Conservation (phyloP, 2,113 vertebrate genomes). For the Parus major region DNA sequence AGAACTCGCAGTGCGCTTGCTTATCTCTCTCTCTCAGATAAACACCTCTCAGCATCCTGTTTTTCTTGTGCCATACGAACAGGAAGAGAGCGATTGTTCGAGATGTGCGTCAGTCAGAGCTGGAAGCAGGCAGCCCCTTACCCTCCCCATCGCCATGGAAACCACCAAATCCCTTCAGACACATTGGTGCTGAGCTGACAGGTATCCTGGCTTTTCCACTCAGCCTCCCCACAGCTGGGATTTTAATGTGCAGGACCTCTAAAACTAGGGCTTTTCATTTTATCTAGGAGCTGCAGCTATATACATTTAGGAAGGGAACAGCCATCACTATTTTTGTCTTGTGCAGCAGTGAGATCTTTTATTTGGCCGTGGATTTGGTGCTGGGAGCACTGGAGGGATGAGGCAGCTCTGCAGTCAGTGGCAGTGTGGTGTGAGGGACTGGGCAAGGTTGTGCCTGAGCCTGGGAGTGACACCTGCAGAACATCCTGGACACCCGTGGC, state of each 20-base stretch:
- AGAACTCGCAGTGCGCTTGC: neutral
- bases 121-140: conserved; percentile 26
- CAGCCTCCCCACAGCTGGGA: neutral
- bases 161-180: neutral
- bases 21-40: conserved; percentile 65
- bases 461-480: rapidly evolving
- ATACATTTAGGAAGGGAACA: neutral
- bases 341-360: neutral
- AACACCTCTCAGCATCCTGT: conserved; percentile 71
- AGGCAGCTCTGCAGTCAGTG: neutral
- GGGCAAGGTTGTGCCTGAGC: neutral
- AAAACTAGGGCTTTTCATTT: rapidly evolving
- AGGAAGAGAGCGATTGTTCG: conserved; percentile 70
- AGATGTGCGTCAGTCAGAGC: conserved; percentile 64
- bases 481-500: neutral
- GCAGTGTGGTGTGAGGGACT: neutral
- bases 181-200: neutral
- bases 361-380: neutral
- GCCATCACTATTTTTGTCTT: neutral
- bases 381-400: neutral
- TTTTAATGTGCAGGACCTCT: neutral
- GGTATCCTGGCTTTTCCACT: neutral
- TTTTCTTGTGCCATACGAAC: conserved; percentile 63
- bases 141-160: conserved; percentile 37
- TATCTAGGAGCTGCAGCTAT: neutral